phyloP scores from a whole-genome alignment of 2,113 vertebrate species.

The Okapia johnstoni region DNA sequence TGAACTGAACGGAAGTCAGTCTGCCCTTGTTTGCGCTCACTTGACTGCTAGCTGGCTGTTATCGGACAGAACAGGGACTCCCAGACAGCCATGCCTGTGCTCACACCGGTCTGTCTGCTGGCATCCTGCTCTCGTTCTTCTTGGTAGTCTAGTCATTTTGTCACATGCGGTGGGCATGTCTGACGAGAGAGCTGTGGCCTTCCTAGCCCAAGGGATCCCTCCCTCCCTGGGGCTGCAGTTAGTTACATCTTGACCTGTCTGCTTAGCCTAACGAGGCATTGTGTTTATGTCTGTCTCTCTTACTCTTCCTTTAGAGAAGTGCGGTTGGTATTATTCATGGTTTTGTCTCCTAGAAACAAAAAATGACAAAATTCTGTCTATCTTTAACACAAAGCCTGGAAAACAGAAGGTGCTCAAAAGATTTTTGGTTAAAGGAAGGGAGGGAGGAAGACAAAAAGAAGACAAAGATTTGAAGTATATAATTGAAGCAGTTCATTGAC shows the following conservation, averaged over 20 bases:
- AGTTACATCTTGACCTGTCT: too few relatives aligned
- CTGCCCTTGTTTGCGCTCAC: rapidly evolving
- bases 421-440: not conserved
- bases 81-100: rapidly evolving
- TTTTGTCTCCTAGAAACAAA: not conserved
- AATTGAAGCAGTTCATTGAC: not conserved
- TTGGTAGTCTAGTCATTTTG: too few relatives aligned
- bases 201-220: not conserved
- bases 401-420: not conserved
- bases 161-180: not conserved
- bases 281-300: not conserved
- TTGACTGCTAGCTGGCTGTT: not conserved
- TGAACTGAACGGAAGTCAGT: not conserved
- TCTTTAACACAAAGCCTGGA: not conserved
- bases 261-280: rapidly evolving
- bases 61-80: rapidly evolving
- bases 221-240: not conserved
- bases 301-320: not conserved
- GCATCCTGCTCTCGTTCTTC: not conserved
- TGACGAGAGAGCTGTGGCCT: too few relatives aligned
- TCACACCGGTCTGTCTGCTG: not conserved
- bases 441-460: not conserved
- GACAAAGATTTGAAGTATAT: not conserved
- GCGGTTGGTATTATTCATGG: not conserved
- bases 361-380: not conserved